Evolutionary conservation across 2,888 invertebrate species (phyloP).

Genomic region (Eupeodes latifasciatus): DNA sequence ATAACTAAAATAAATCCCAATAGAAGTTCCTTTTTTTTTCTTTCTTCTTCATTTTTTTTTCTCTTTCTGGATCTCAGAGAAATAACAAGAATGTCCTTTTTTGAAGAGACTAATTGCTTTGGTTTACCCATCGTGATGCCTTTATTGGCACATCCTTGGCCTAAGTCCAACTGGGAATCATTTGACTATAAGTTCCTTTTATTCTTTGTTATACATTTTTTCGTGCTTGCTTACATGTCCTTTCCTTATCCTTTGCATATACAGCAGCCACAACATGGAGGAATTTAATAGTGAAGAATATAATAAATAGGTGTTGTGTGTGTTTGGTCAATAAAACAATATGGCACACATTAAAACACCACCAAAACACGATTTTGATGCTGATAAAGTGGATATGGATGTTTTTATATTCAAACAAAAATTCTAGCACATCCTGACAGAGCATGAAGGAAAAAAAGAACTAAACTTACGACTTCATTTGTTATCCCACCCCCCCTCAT

Average conservation of each 20-base stretch:
- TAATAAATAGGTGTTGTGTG: slow-evolving; percentile 56
- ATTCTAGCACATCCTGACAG: slow-evolving; percentile 54
- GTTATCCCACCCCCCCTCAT: slow-evolving; percentile 15
- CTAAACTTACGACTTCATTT: neutral
- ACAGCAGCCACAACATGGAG: neutral
- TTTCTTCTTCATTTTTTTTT: neutral
- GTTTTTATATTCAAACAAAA: slow-evolving; percentile 31
- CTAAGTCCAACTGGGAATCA: slow-evolving; percentile 11
- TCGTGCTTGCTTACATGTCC: slow-evolving; percentile 43
- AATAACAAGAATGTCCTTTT: slow-evolving; percentile 57
- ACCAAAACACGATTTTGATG: slow-evolving; percentile 38
- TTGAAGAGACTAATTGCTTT: slow-evolving; percentile 70
- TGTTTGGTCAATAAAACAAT: slow-evolving; percentile 56
- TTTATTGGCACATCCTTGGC: slow-evolving; percentile 58
- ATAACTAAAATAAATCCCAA: neutral
- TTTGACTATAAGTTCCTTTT: slow-evolving; percentile 15
- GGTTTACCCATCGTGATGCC: slow-evolving; percentile 54
- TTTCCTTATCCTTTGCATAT: neutral
- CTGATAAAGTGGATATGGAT: slow-evolving; percentile 35
- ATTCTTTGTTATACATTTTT: neutral
- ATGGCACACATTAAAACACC: slow-evolving; percentile 50
- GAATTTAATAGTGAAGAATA: slow-evolving; percentile 15
- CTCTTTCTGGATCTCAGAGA: slow-evolving; percentile 3
- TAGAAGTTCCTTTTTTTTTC: slow-evolving; percentile 9
- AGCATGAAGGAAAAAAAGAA: slow-evolving; percentile 7